A percentile compares a stretch with the other conserved stretches of the same genome.
phyloP scores from a whole-genome alignment of 2,888 invertebrate genomes.

The Sarcophaga subvicina region DNA sequence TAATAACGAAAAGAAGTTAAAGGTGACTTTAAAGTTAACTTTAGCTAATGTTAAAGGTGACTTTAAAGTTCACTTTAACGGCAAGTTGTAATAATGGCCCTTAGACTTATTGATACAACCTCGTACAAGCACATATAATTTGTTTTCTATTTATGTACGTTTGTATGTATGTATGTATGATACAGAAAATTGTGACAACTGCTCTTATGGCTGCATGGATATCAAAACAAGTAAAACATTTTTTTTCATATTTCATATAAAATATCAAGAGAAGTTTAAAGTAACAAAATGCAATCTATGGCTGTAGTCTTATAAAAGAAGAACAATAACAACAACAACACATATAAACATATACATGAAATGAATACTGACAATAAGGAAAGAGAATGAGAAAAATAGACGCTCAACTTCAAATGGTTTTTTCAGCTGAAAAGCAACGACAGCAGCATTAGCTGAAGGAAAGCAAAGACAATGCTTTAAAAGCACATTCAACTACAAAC shows the following conservation, averaged over 20 bases:
- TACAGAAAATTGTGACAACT: not conserved
- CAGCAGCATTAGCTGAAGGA: not conserved
- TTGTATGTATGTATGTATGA: not conserved
- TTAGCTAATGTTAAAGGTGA: too few species aligned
- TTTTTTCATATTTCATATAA: not conserved
- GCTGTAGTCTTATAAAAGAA: not conserved
- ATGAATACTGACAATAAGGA: conserved; percentile 26
- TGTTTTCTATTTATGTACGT: not conserved
- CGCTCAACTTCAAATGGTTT: conserved; percentile 25
- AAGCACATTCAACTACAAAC: conserved; percentile 41
- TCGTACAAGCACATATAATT: too few species aligned
- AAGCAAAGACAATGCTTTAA: conserved; percentile 23
- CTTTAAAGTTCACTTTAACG: too few species aligned
- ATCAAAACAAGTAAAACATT: not conserved
- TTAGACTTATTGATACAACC: too few species aligned
- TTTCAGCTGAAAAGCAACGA: conserved; percentile 7
- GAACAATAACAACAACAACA: not conserved
- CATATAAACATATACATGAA: not conserved
- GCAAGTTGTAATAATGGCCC: too few species aligned
- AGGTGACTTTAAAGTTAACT: too few species aligned
- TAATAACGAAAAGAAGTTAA: too few species aligned
- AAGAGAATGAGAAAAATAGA: conserved; percentile 17
- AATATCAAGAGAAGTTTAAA: not conserved
- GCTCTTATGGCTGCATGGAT: conserved; percentile 10
- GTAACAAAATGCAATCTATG: conserved; percentile 36